Conservation (phyloP, 2,888 invertebrate species). For the Strigamia maritima region DNA sequence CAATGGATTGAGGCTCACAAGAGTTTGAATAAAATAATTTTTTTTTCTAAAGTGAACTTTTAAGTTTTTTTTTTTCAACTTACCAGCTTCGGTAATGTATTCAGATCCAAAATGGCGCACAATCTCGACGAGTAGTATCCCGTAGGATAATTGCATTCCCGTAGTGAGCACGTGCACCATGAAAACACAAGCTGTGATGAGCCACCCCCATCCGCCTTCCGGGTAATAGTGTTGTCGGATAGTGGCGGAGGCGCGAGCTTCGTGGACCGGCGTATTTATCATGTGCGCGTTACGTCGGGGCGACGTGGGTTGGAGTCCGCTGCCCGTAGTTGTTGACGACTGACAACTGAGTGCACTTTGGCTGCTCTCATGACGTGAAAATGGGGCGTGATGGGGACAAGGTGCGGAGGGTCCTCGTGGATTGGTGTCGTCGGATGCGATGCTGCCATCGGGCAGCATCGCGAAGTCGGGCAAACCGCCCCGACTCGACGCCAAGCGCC, state of each 20-base stretch:
- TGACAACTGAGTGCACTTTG: neutral
- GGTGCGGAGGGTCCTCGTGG: neutral
- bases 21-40: too few species aligned
- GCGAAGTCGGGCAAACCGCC: neutral
- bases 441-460: neutral
- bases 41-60: too few species aligned
- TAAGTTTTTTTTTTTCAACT: too few species aligned
- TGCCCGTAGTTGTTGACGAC: neutral
- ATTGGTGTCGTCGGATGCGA: neutral
- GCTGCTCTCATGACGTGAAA: neutral
- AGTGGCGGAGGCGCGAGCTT: conserved; percentile 52
- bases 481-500: neutral
- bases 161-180: conserved; percentile 51
- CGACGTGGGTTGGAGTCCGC: neutral
- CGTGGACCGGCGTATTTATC: neutral
- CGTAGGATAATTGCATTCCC: conserved; percentile 52
- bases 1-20: too few species aligned
- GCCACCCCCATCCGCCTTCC: conserved; percentile 59
- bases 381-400: conserved; percentile 25
- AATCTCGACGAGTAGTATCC: conserved; percentile 47
- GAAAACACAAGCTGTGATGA: conserved; percentile 51
- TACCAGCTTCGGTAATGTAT: conserved; percentile 40
- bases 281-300: neutral
- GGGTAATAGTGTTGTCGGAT: conserved; percentile 75
- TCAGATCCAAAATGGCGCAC: conserved; percentile 40